Base-by-base conservation (phyloP, 2,113 vertebrate genomes). In the Struthidea cinerea region DNA sequence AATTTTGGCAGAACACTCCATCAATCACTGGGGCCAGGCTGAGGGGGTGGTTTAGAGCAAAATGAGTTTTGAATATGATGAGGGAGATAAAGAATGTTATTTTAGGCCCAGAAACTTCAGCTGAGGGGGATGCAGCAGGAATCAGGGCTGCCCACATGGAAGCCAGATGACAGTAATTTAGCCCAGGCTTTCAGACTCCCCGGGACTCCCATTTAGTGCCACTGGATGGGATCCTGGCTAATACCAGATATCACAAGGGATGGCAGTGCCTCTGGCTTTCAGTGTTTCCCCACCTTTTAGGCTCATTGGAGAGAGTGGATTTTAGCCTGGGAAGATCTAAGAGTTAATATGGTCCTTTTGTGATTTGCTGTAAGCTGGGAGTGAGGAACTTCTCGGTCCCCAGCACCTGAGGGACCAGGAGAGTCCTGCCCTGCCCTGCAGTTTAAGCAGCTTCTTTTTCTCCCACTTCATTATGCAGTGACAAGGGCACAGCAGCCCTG, bases 11-110 rank as follows among this genome's bases (percentile, higher is more conserved):
- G 59, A 79, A 73, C 73, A 44, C 35, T 59, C 71, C 39, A 53
- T 95, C 84, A 63, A 27, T 83, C 67, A 59, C 75, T 30, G 84
- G 27, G 75, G 84, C 75, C 86, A 84, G 81, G 84, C 70, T 65
- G 75, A 78, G 42, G 50, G 61, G 74, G 39, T 76, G 27, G 50
- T 69, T 76, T 61, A 77, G 37, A 82, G n/a, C 67, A 68, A 56
- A 91, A 60, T 16, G 53, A 74, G 53, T 57, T 85, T 75, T 52
- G 70, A 46, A 80, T 90, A 79, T 19, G 75, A 92, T 57, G 53
- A 44, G 41, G 39, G 30, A 94, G 83, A 94, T 69, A 94, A 92
- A 73, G 84, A 89, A 96, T 91, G 85, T 89, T 93, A 93, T 93
- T 96, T 94, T 76, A 94, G 80, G 64, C 84, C 53, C 77, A 49